Percentiles rank a stretch among this genome's conserved stretches.
Evolutionary conservation across 2,888 invertebrate species (phyloP).

Genomic region (Philhelius pedissequus): DNA sequence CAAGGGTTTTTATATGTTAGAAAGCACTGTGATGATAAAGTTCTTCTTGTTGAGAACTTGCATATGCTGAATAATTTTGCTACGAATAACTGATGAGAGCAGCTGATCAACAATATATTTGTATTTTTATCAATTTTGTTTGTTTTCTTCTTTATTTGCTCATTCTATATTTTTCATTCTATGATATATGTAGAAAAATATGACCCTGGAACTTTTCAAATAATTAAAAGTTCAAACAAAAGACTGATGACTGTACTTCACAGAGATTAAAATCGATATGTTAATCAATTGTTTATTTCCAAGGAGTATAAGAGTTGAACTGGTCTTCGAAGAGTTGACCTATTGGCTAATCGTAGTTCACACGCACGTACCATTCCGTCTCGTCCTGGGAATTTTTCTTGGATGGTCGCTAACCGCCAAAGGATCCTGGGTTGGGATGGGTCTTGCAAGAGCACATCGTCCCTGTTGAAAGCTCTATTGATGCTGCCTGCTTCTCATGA

Average conservation of each 20-base stretch:
- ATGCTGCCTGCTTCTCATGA: background rate
- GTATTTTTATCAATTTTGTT: background rate
- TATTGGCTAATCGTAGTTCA: slow-evolving; percentile 8
- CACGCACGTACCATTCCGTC: slow-evolving; percentile 35
- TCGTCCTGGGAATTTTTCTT: slow-evolving; percentile 22
- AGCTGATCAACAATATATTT: background rate
- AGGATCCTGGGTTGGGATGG: slow-evolving; percentile 25
- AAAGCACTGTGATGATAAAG: background rate
- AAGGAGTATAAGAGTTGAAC: slow-evolving; percentile 37
- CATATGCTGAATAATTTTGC: background rate
- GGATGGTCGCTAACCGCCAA: slow-evolving; percentile 27
- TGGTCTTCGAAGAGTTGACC: slow-evolving; percentile 16
- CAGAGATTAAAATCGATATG: too few species aligned
- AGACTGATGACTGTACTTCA: too few species aligned
- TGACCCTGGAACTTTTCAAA: too few species aligned
- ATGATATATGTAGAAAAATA: too few species aligned
- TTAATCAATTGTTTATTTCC: background rate
- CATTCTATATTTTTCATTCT: too few species aligned
- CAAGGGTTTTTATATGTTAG: background rate
- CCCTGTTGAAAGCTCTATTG: background rate
- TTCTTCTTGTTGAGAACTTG: background rate
- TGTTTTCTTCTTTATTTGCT: background rate
- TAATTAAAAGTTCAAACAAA: too few species aligned
- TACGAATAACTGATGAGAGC: background rate
- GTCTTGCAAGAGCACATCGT: slow-evolving; percentile 41